Evolutionary conservation across 2,888 invertebrate genomes (phyloP), one percentile per base, ranked within the genome.

Genomic region (Drosophila rubida): DNA sequence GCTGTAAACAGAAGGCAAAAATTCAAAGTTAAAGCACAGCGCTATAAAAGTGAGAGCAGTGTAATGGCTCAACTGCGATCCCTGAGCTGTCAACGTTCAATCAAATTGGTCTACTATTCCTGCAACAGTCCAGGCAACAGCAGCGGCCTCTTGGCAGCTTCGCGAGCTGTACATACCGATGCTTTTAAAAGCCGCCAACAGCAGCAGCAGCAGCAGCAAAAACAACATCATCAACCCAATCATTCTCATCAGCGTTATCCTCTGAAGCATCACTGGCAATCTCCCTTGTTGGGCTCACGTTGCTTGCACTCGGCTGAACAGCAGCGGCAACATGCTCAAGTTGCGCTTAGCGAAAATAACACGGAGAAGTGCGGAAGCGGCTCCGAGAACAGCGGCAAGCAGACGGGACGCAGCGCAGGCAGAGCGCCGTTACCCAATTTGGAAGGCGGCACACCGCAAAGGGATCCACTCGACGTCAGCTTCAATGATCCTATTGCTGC

Each of bases 401-500:
- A 30, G 2, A 48, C 35, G 2, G 8, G 27, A 39, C 5, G 4
- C 5, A 25, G 19, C 19, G 57, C 44, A 5, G 16, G 39, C 7
- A 13, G 35, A 6, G 32, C 14, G 1, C 48, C 54, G 19, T 82
- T 89, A 9, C 74, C 80, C n/a, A 35, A 35, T n/a, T 14, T 6
- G 0, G 78, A 87, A 13, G 44, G 19, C 4, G 74, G 79, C 6
- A 70, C 78, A 30, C 89, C 91, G 7, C 90, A 89, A 66, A 88
- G 91, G 9, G 97, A 97, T 92, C 95, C 95, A 2, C 93, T 97
- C 81, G 97, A 98, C 92, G 94, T 96, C 74, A 94, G 94, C 79
- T 99, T 99, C 93, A 95, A 95, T 92, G 96, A 97, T 93, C 95
- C 97, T 23, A 93, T 95, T 87, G 97, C 97, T 80, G 96, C 98